These are phyloP conservation scores for Clupea harengus DNA, from an alignment of 2,113 vertebrate genomes.

Conservation along the genomic window DNA sequence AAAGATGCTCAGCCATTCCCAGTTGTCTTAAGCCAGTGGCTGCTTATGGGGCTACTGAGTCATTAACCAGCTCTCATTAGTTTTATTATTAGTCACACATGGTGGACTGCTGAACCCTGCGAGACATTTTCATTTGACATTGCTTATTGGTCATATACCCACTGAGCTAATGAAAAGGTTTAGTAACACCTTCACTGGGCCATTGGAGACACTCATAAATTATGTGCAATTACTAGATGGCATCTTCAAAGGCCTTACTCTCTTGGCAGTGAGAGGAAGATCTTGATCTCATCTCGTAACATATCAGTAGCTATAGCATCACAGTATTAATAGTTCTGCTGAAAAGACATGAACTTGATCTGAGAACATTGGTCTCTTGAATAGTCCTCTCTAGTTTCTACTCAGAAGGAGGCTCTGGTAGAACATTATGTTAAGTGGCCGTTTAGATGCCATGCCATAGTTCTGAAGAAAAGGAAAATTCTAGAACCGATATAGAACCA, in stretches of 20 bases:
- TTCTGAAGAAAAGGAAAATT: neutral
- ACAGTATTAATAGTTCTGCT: neutral
- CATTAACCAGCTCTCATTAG: neutral
- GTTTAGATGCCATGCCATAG: neutral
- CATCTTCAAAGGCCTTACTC: neutral
- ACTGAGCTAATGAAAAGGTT: neutral
- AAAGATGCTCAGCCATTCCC: neutral
- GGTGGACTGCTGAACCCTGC: neutral
- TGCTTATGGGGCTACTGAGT: neutral
- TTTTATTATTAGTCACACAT: constrained; percentile 14
- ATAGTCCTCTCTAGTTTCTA: neutral
- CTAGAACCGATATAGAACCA: neutral
- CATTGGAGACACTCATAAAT: neutral
- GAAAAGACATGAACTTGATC: neutral
- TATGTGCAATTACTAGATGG: neutral
- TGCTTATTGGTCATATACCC: constrained; percentile 1
- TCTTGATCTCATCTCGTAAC: neutral
- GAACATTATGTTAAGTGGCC: neutral
- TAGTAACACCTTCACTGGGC: neutral
- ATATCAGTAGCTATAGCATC: neutral
- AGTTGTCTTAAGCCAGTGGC: neutral
- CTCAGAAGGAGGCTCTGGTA: neutral
- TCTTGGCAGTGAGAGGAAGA: neutral
- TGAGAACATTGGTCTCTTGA: neutral
- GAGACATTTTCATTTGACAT: constrained; percentile 12